Evolutionary conservation across 2,888 invertebrate genomes (phyloP).

Genomic region (Apantesis nais): DNA sequence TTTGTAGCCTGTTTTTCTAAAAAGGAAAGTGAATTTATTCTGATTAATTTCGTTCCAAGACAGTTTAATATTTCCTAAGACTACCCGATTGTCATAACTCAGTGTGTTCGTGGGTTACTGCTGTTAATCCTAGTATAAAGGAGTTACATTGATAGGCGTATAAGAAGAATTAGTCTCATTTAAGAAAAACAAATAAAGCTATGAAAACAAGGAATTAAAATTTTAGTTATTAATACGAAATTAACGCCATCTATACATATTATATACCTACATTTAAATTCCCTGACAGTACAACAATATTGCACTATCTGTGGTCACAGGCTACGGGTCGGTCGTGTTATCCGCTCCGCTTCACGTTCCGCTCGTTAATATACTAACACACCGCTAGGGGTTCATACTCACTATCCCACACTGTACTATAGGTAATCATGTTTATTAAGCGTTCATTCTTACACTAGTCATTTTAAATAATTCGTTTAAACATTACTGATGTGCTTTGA

Average conservation of each 20-base stretch:
- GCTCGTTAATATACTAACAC: background rate
- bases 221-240: background rate
- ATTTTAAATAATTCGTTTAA: constrained; percentile 36
- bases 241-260: background rate
- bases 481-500: constrained; percentile 23
- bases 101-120: no score
- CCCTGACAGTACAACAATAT: background rate
- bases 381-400: constrained; percentile 9
- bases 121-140: no score
- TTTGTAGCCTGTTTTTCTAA: no score
- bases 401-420: constrained; percentile 21
- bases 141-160: no score
- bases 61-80: no score
- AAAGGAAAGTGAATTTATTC: no score
- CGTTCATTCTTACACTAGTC: constrained; percentile 33
- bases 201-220: no score
- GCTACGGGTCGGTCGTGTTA: background rate
- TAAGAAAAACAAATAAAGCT: no score
- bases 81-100: no score
- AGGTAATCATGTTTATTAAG: constrained; percentile 22
- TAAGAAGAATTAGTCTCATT: no score
- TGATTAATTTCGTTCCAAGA: no score
- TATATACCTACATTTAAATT: background rate
- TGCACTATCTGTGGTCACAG: background rate
- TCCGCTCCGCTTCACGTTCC: constrained; percentile 4